A percentile compares a stretch with the other conserved stretches of the same genome.
phyloP scores from a whole-genome alignment of 1,140 invertebrate genomes.

The Mylabris phalerata region DNA sequence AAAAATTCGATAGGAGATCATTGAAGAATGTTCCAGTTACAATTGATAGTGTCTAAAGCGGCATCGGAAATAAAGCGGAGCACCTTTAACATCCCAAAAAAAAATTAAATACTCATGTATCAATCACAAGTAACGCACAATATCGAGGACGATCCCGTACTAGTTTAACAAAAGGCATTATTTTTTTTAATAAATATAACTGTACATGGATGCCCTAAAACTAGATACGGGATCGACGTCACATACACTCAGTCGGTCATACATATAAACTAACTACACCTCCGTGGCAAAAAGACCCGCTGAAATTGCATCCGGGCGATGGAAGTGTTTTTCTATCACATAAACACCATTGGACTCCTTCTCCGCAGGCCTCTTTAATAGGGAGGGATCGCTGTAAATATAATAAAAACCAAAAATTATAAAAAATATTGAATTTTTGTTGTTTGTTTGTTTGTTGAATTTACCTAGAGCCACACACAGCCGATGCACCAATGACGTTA shows the following conservation, averaged over 20 bases:
- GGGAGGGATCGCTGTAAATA: conserved; percentile 43
- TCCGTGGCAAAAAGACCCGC: conserved; percentile 55
- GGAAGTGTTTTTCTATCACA: conserved; percentile 58
- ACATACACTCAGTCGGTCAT: conserved; percentile 29
- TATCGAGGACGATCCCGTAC: conserved; percentile 16
- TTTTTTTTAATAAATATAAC: conserved; percentile 27
- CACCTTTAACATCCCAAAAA: conserved; percentile 2
- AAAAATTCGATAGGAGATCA: conserved; percentile 1
- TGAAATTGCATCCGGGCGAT: conserved; percentile 45
- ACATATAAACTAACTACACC: conserved; percentile 46
- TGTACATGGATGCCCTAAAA: conserved; percentile 24
- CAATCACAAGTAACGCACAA: conserved; percentile 25
- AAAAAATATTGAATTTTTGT: not conserved
- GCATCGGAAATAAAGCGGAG: conserved; percentile 19
- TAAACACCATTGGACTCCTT: conserved; percentile 49
- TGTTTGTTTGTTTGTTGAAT: not conserved
- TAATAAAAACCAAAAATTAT: conserved; percentile 4
- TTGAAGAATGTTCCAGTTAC: conserved; percentile 25
- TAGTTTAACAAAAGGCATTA: not conserved
- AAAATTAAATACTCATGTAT: conserved; percentile 22
- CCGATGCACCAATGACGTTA: conserved; percentile 48
- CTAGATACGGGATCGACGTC: conserved; percentile 17
- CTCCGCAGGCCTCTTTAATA: conserved; percentile 45
- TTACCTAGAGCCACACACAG: conserved; percentile 37
- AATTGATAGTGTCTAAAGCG: conserved; percentile 24